Base-by-base conservation (phyloP, 2,888 invertebrate species). In the Scaptomyza cyrtandrae region DNA sequence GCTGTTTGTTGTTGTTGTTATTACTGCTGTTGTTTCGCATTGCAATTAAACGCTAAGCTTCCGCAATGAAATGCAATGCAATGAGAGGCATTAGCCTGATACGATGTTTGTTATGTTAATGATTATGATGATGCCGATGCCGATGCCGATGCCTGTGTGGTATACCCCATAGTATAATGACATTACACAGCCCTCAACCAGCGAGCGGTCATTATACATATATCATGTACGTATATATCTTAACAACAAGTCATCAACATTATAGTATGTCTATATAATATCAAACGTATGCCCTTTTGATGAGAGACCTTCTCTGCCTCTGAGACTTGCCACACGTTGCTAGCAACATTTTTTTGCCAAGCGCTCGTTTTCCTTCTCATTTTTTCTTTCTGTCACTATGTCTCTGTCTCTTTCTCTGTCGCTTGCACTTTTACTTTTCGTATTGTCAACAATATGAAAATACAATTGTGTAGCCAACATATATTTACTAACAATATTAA, bases 31-130 rank as follows among this genome's bases (percentile, higher is more conserved):
- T 55, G 52, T 49, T 71, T 81, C 77, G 81, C 81, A 81, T 74
- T 75, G 85, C 81, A 82, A 85, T 82, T 85, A 81, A 81, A 77
- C 71, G 62, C 54, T 16, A 19, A 59, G 82, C 77, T 82, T 82
- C 82, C 82, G 82, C 82, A 73, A 69, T 72, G 75, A 77, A 67
- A 71, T 50, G 48, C 71, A 29, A 29, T 29, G 29, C 29, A 29
- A 29, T 29, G 29, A 7, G 33, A 33, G 33, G 10, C 33, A 71
- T 74, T 50, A 50, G 50, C 37, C 37, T 35, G 35, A 50, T 60
- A 54, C 29, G 56, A 50, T 70, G 58, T 58, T 68, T 52, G 67
- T 59, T 19, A 33, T 49, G 11, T 19, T n/a, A 5, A 59, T 35
- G 48, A 55, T 49, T 35, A 61, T 68, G 27, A 68, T 61, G 52